Conservation (phyloP, 2,797 vertebrate genomes). For the Hoplostethus atlanticus region DNA sequence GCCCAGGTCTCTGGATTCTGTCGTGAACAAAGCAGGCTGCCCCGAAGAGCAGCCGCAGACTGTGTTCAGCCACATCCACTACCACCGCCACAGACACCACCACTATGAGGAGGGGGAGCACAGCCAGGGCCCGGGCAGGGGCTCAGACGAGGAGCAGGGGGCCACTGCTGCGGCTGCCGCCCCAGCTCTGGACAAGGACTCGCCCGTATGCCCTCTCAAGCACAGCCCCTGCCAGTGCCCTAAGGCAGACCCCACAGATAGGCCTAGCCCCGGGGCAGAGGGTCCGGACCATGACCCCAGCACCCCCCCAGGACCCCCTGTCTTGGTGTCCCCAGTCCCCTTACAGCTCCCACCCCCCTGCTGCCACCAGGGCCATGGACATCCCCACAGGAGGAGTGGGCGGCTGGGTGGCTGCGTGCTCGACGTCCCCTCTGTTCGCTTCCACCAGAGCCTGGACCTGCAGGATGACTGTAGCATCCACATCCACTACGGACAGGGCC, state of each 20-base stretch:
- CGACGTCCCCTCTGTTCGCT: constrained; percentile 80
- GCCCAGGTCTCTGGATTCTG: constrained; percentile 90
- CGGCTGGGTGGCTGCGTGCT: constrained; percentile 83
- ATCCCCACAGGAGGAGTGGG: constrained; percentile 70
- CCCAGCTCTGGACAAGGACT: constrained; percentile 75
- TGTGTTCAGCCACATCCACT: constrained; percentile 94
- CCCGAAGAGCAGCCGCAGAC: constrained; percentile 84
- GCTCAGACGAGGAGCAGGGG: constrained; percentile 83
- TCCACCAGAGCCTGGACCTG: constrained; percentile 85
- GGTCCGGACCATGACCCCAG: constrained; percentile 70
- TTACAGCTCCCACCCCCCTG: constrained; percentile 77
- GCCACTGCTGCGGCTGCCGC: constrained; percentile 47
- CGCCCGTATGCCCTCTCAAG: constrained; percentile 69
- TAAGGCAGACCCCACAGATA: constrained; percentile 76
- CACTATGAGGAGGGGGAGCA: constrained; percentile 88
- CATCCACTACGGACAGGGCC: constrained; percentile 81
- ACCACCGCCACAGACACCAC: constrained; percentile 95
- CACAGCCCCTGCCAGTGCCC: constrained; percentile 79
- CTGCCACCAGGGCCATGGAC: constrained; percentile 81
- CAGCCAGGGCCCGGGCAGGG: constrained; percentile 75
- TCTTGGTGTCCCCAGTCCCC: constrained; percentile 71
- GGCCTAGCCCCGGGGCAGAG: constrained; percentile 68
- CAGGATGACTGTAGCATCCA: constrained; percentile 84
- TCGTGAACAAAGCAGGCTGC: constrained; percentile 80
- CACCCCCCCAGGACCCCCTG: constrained; percentile 58